Base-by-base conservation (phyloP, 2,888 invertebrate species). In the Polyploca ridens region DNA sequence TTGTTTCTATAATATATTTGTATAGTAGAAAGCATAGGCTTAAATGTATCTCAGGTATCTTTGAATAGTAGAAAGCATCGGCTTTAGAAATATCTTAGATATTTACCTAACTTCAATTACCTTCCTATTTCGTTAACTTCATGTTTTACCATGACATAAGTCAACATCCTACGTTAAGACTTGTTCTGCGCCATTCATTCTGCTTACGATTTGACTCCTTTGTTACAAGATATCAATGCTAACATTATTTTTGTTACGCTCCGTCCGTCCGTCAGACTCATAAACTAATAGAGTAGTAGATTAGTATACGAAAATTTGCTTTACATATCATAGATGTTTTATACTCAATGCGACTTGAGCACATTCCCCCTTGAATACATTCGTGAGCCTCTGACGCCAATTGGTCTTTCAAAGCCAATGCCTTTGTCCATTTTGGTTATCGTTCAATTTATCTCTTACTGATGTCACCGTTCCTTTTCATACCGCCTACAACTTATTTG, bases 401-500 rank as follows among this genome's bases (percentile, higher is more conserved):
- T 38, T 38, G 38, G 38, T 60, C 41, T 41, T 10, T 27, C 19
- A 16, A 11, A 8, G 19, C 8, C 16, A 59, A 13, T 38, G 41
- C 13, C 16, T 41, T 44, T 19, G 38, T 60, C 35, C 35, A 13
- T 27, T 61, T 61, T 41, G 38, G 11, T 13, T 7, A 41, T 41
- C 44, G 41, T 44, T 61, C 54, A 54, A 54, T 54, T 61, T 41
- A 19, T 61, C 41, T 41, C 44, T 7, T 41, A 41, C 44, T 41
- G 61, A 61, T 41, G 61, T 61, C 41, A 61, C 44, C 19, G 44
- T 33, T 13, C 6, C 61, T 27, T 41, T 41, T 60, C 38, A 16
- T 60, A 60, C 49, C n/a, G 16, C 60, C 41, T 58, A 33, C n/a
- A 33, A 58, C 58, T 58, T 16, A 14, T 49, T 33, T 33, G 58